phyloP scores from a whole-genome alignment of 2,113 vertebrate species.

The Corvus hawaiiensis region DNA sequence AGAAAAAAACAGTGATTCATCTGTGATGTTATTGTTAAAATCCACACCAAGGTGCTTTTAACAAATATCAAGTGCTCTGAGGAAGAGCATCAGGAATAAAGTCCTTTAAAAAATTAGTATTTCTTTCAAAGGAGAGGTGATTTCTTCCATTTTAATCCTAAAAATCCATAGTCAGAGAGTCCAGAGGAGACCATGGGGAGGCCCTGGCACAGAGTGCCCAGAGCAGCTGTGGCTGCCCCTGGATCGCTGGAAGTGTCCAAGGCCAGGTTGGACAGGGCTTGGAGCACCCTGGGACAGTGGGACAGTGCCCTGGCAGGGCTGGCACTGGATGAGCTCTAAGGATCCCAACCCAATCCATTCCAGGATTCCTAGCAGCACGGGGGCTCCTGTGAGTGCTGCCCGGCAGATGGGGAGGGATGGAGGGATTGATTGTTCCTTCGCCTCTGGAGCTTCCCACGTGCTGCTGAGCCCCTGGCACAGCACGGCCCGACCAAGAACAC shows the following conservation, averaged over 20 bases:
- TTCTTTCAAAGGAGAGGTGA: background rate
- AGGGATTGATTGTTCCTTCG: fast-evolving
- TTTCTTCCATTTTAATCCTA: background rate
- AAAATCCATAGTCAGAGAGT: background rate
- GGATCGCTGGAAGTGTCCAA: background rate
- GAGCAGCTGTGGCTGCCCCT: background rate
- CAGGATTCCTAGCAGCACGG: fast-evolving
- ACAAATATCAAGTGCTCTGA: background rate
- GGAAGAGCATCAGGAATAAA: background rate
- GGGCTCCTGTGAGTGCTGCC: background rate
- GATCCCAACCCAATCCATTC: background rate
- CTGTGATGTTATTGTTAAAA: background rate
- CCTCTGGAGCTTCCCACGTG: background rate
- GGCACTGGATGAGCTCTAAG: background rate
- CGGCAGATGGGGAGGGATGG: fast-evolving
- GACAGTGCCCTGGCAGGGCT: background rate
- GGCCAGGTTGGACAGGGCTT: fast-evolving
- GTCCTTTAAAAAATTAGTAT: background rate
- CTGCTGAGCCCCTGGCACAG: background rate
- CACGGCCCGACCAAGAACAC: fast-evolving
- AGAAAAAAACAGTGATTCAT: background rate
- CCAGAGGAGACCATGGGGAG: background rate
- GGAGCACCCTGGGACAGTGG: background rate
- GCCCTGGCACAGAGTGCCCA: background rate
- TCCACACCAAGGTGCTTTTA: background rate